Conservation (phyloP, 2,888 invertebrate genomes). For the Lymantria monacha region DNA sequence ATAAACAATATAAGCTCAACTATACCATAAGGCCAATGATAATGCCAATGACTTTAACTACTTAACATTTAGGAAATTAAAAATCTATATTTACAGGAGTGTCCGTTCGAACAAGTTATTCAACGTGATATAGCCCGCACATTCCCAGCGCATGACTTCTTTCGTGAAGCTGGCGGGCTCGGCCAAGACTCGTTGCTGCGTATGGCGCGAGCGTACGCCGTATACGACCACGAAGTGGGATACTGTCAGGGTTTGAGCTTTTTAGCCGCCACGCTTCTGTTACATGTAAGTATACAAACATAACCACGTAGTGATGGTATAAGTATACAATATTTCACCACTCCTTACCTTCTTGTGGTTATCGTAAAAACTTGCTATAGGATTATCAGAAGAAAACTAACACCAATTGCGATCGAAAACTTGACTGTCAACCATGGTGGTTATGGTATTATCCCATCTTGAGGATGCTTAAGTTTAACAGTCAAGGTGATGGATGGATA, state of each 20-base stretch:
- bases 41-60: too few species aligned
- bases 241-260: conserved; percentile 99
- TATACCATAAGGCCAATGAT: too few species aligned
- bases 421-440: too few species aligned
- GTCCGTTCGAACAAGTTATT: conserved; percentile 96
- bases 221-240: conserved; percentile 98
- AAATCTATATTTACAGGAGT: conserved; percentile 84
- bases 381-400: too few species aligned
- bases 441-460: too few species aligned
- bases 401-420: too few species aligned
- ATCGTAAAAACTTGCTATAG: too few species aligned
- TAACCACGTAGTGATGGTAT: neutral
- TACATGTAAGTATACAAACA: conserved; percentile 89
- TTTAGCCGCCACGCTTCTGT: conserved; percentile 95
- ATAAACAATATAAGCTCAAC: too few species aligned
- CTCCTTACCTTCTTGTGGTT: neutral
- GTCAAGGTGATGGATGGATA: too few species aligned
- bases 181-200: conserved; percentile 98
- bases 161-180: conserved; percentile 95
- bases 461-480: too few species aligned
- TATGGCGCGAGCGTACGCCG: conserved; percentile 98
- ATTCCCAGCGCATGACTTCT: conserved; percentile 99
- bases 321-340: neutral
- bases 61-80: too few species aligned
- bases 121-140: conserved; percentile 98